A percentile compares a stretch with the other conserved stretches of the same genome.
These are phyloP conservation scores for Nematopogon swammerdamellus DNA, from an alignment of 2,888 invertebrate species.

Conservation along the genomic window DNA sequence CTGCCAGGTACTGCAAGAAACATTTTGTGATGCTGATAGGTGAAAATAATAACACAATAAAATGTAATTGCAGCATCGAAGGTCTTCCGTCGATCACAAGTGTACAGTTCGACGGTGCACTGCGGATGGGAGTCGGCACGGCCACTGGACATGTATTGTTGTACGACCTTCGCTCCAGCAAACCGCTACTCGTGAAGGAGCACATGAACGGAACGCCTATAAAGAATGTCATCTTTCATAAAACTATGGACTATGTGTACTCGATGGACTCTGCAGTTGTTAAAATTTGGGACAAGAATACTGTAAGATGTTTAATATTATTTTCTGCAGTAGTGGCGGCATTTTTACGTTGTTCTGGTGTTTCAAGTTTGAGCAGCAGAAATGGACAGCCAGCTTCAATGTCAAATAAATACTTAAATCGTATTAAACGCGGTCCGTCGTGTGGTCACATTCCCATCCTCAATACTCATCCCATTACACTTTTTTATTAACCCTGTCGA, in stretches of 20 bases:
- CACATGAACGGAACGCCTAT: conserved; percentile 94
- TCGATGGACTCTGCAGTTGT: conserved; percentile 86
- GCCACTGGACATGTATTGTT: conserved; percentile 90
- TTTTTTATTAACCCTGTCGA: too few species aligned
- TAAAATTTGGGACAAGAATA: conserved; percentile 88
- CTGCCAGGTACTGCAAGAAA: too few species aligned
- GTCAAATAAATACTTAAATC: too few species aligned
- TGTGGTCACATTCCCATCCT: too few species aligned
- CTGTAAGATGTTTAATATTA: conserved; percentile 65
- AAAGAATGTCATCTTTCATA: conserved; percentile 82
- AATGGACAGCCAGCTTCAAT: too few species aligned
- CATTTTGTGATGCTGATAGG: too few species aligned
- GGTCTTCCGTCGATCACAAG: conserved; percentile 74
- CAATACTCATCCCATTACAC: too few species aligned
- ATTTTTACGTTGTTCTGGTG: too few species aligned
- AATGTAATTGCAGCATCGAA: conserved; percentile 47
- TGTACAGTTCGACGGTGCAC: conserved; percentile 70
- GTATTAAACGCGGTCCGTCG: too few species aligned
- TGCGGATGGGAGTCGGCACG: conserved; percentile 87
- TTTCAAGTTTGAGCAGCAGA: too few species aligned
- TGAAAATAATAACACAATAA: too few species aligned
- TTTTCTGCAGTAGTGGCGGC: too few species aligned
- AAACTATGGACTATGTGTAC: conserved; percentile 74
- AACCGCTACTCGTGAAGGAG: conserved; percentile 88
- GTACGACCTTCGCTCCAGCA: conserved; percentile 91